Base-by-base conservation (phyloP, 2,888 invertebrate genomes). In the Catocala fraxini region DNA sequence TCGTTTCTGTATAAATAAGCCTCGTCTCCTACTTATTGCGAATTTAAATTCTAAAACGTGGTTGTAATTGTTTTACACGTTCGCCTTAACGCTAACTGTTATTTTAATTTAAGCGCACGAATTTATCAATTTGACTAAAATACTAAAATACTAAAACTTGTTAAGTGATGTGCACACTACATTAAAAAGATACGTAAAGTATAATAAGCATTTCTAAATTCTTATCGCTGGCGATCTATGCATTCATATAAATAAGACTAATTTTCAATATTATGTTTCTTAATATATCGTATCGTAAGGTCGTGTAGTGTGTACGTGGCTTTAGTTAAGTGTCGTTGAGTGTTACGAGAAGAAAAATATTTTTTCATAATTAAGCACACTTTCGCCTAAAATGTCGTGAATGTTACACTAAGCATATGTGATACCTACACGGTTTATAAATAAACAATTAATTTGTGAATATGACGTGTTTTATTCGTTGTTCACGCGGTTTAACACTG, bases 371-470 rank as follows among this genome's bases (percentile, higher is more conserved):
- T 73, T 87, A 90, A 92, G 90, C 91, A 90, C 93, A 92, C 90
- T 89, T 89, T 89, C 87, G 93, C 91, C 92, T 93, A 91, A 89
- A 85, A 88, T 87, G 83, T 90, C 91, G 89, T 91, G 86, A 86
- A 89, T 91, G 90, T 91, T 73, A 91, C 92, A 91, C 89, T 89
- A 88, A 89, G 88, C 90, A 89, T 90, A 92, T 92, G 93, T 93
- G 93, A 93, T 93, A 93, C 79, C 77, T 71, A 79, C 91, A 92
- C 90, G 85, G 87, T 93, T 90, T 91, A 90, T 89, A 88, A 91
- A 90, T 91, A 92, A 93, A 92, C 84, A 81, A 89, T 86, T 88
- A 85, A 91, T 89, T 90, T 90, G 89, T 89, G 85, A 75, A 41
- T 10, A 9, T 6, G n/a, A n/a, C n/a, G 9, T n/a, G 49, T 79